Evolutionary conservation across 2,888 invertebrate genomes (phyloP).

Genomic region (Anarsia innoxiella): DNA sequence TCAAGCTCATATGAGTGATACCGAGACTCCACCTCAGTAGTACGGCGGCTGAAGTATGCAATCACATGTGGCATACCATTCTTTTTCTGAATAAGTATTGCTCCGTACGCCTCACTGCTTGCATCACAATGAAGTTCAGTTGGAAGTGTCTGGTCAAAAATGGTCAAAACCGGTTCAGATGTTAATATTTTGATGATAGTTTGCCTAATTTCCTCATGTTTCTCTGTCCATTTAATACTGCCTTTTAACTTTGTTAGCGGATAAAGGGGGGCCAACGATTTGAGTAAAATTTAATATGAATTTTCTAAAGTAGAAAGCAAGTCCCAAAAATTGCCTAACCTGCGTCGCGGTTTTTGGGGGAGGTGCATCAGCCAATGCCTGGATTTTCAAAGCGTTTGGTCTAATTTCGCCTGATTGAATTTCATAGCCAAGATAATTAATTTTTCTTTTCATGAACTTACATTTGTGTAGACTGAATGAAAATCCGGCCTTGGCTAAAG

Average conservation of each 20-base stretch:
- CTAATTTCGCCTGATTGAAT: background rate
- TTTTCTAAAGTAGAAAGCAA: constrained; percentile 14
- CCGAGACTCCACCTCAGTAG: no score
- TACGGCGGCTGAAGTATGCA: no score
- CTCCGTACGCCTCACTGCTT: constrained; percentile 22
- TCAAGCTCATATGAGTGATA: constrained; percentile 21
- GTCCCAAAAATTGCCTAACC: constrained; percentile 11
- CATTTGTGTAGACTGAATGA: constrained; percentile 11
- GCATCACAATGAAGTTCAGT: constrained; percentile 21
- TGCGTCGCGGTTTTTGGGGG: constrained; percentile 16
- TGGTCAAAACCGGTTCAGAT: constrained; percentile 4
- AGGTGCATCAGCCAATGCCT: constrained; percentile 3
- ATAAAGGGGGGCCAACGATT: constrained; percentile 11
- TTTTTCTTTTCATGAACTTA: constrained; percentile 2
- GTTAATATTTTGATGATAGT: constrained; percentile 2
- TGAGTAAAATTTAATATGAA: constrained; percentile 16
- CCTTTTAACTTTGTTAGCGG: background rate
- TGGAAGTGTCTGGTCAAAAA: constrained; percentile 16
- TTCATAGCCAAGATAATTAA: background rate
- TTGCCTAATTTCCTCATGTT: constrained; percentile 2
- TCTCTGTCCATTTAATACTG: constrained; percentile 1
- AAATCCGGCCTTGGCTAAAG: background rate
- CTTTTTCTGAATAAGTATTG: constrained; percentile 15
- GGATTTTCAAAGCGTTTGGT: background rate
- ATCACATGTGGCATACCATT: constrained; percentile 10